Evolutionary conservation across 1,140 invertebrate species (phyloP).

Genomic region (Aphis craccivora): DNA sequence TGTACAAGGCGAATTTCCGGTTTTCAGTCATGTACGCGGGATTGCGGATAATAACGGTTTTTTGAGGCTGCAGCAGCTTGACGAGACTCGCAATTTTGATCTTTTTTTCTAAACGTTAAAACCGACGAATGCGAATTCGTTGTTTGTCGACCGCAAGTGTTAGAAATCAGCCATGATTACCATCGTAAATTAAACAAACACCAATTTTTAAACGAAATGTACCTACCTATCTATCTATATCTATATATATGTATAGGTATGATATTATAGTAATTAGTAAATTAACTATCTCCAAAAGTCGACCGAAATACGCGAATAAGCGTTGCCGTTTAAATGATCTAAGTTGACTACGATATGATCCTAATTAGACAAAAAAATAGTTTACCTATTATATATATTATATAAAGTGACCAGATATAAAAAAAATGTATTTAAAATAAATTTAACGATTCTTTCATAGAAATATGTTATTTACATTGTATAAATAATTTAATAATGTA

Average conservation of each 20-base stretch:
- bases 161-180: background rate
- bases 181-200: background rate
- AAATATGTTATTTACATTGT: background rate
- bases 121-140: background rate
- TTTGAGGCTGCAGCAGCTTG: background rate
- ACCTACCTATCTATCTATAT: too few relatives aligned
- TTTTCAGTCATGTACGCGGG: background rate
- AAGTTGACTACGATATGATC: background rate
- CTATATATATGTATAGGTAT: background rate
- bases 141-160: background rate
- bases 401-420: background rate
- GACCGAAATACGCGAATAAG: too few relatives aligned
- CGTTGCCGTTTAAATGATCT: background rate
- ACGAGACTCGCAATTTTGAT: background rate
- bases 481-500: background rate
- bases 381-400: background rate
- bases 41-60: conserved; percentile 20
- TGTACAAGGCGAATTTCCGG: background rate
- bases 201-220: background rate
- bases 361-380: too few relatives aligned
- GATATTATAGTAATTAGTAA: background rate
- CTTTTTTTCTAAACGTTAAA: background rate
- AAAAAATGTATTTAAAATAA: too few relatives aligned
- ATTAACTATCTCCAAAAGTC: background rate
- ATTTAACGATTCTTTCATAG: background rate